Conservation (phyloP, 2,113 vertebrate species). For the Nestor notabilis region DNA sequence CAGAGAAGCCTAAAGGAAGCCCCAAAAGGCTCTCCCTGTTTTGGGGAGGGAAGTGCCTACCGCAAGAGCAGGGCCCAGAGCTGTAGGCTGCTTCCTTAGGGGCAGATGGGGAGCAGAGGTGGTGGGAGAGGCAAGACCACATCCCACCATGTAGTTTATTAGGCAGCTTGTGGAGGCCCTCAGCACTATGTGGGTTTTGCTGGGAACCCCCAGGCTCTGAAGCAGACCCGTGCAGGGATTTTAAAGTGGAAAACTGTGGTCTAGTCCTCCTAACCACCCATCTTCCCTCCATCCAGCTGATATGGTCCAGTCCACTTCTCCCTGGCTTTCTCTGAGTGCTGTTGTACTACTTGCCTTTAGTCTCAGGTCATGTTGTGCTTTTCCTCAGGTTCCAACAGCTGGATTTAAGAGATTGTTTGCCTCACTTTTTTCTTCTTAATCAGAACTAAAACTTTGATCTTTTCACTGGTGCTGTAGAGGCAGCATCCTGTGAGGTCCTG, state of each 20-base stretch:
- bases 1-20: background rate
- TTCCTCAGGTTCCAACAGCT: background rate
- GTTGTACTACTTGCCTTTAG: background rate
- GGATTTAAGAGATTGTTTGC: background rate
- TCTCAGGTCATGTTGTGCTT: background rate
- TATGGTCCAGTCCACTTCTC: background rate
- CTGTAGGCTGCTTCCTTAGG: background rate
- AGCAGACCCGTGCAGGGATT: background rate
- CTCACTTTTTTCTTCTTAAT: background rate
- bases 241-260: background rate
- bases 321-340: background rate
- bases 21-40: background rate
- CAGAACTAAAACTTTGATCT: background rate
- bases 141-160: accelerated
- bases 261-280: background rate
- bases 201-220: background rate
- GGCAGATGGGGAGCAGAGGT: background rate
- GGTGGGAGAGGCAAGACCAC: background rate
- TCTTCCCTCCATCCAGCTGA: background rate
- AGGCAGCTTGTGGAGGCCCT: background rate
- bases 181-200: accelerated
- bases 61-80: background rate
- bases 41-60: background rate
- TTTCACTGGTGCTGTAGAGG: background rate
- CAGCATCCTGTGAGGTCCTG: background rate